Conservation (phyloP, 2,797 vertebrate species). For the Sebastes diaconus region DNA sequence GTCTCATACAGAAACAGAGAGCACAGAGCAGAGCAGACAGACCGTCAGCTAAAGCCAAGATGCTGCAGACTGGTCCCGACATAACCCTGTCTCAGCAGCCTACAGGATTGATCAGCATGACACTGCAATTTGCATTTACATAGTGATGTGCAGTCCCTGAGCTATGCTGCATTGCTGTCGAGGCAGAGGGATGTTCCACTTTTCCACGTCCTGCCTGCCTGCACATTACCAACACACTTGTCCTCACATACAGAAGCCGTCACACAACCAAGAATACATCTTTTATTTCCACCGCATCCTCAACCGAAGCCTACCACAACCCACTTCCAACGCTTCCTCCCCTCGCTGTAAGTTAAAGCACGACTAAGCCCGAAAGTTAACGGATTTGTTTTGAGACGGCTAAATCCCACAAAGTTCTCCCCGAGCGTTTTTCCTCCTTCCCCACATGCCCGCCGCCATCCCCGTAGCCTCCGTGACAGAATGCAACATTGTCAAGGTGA, state of each 20-base stretch:
- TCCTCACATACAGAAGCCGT: slow-evolving; percentile 14
- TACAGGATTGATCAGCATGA: slow-evolving; percentile 74
- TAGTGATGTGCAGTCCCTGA: slow-evolving; percentile 49
- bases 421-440: neutral
- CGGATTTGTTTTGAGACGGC: slow-evolving; percentile 27
- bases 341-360: slow-evolving; percentile 17
- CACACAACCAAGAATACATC: neutral
- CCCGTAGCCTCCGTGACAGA: slow-evolving; percentile 39
- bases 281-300: slow-evolving; percentile 16
- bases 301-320: slow-evolving; percentile 19
- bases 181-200: slow-evolving; percentile 45
- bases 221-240: slow-evolving; percentile 13
- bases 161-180: slow-evolving; percentile 53
- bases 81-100: slow-evolving; percentile 67
- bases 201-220: slow-evolving; percentile 27
- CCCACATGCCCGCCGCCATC: neutral
- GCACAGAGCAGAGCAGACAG: slow-evolving; percentile 6
- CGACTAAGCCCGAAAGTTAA: neutral
- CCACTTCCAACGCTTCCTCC: slow-evolving; percentile 16
- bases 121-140: slow-evolving; percentile 73
- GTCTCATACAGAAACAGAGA: neutral
- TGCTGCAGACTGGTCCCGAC: slow-evolving; percentile 59
- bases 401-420: slow-evolving; percentile 27
- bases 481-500: slow-evolving; percentile 71
- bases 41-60: slow-evolving; percentile 12